Evolutionary conservation across 2,888 invertebrate genomes (phyloP).

Genomic region (Mechanitis mazaeus): DNA sequence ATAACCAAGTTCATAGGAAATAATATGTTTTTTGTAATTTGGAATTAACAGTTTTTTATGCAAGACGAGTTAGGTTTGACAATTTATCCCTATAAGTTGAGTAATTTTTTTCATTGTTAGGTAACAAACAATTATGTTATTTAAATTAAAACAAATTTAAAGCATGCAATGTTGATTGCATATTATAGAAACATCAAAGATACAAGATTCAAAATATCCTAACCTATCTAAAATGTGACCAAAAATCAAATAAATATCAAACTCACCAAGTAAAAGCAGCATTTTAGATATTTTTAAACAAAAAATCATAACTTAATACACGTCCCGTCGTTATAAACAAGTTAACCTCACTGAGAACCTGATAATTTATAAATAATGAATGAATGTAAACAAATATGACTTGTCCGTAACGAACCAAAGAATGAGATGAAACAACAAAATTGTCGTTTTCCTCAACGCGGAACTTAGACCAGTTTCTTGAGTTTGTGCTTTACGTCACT

Average conservation of each 20-base stretch:
- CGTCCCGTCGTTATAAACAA: constrained; percentile 13
- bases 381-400: constrained; percentile 20
- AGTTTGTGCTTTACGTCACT: constrained; percentile 7
- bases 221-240: background rate
- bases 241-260: constrained; percentile 3
- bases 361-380: constrained; percentile 16
- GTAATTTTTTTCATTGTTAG: background rate
- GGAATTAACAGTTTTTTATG: too few relatives aligned
- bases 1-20: too few relatives aligned
- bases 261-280: constrained; percentile 24
- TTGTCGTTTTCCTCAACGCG: constrained; percentile 10
- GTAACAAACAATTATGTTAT: background rate
- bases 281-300: constrained; percentile 10
- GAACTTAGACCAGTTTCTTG: constrained; percentile 8
- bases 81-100: too few relatives aligned
- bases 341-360: constrained; percentile 14
- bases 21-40: too few relatives aligned
- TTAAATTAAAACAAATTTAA: background rate
- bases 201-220: too few relatives aligned
- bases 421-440: constrained; percentile 11
- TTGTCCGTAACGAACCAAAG: constrained; percentile 13
- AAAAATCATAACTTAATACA: constrained; percentile 10
- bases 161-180: background rate
- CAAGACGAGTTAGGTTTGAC: too few relatives aligned
- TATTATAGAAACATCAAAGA: background rate